Evolutionary conservation across 2,797 vertebrate genomes (phyloP).

Genomic region (Mus caroli): DNA sequence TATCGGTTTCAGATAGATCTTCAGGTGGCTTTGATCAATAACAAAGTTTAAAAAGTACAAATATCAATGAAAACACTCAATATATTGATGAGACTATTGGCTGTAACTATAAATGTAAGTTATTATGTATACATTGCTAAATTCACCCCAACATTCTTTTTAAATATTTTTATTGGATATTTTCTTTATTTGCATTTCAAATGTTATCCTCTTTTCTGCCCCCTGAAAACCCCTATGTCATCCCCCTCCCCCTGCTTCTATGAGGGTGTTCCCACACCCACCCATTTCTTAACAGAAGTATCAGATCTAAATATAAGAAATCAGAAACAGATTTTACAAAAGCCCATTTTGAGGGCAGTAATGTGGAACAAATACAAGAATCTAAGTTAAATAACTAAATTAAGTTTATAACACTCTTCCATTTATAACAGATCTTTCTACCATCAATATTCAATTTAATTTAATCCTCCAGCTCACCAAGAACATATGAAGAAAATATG

Average conservation of each 20-base stretch:
- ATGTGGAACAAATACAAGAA: neutral
- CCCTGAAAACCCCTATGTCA: too few species aligned
- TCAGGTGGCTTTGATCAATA: neutral
- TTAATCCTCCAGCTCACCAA: neutral
- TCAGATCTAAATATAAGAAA: neutral
- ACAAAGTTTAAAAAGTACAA: neutral
- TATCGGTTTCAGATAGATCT: neutral
- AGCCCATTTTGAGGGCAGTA: neutral
- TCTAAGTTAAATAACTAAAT: neutral
- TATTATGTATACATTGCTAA: neutral
- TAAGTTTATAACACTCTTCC: neutral
- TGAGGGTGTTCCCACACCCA: too few species aligned
- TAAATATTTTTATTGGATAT: too few species aligned
- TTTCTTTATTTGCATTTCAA: too few species aligned
- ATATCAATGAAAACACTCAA: neutral
- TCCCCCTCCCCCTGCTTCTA: too few species aligned
- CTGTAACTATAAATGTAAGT: neutral
- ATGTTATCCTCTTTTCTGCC: too few species aligned
- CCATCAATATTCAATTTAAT: neutral
- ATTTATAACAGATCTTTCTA: constrained; percentile 35
- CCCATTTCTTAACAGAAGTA: neutral
- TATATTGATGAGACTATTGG: neutral
- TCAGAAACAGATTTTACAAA: neutral
- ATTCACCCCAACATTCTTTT: neutral
- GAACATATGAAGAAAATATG: neutral